Evolutionary conservation across 2,113 vertebrate genomes (phyloP), one percentile per base, ranked within the genome.

Genomic region (Callithrix jacchus): DNA sequence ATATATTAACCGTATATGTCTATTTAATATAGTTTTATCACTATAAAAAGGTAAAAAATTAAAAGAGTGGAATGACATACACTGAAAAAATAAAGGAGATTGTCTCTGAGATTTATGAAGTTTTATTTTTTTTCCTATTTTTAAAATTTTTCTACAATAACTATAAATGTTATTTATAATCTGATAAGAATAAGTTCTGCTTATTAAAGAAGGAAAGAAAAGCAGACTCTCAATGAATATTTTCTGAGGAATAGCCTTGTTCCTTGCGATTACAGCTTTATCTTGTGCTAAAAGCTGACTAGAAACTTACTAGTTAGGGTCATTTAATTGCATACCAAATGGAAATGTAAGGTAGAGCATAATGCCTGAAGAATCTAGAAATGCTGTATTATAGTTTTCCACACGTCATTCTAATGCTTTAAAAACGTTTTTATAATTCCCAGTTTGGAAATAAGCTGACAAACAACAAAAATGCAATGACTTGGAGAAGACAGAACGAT

Each of bases 361-460:
- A 77, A 88, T 14, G 42, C 20, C 82, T 87, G 35, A 93, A 87
- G 89, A 93, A 90, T 87, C 13, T 89, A 82, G 66, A 86, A 96
- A 86, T 87, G 68, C n/a, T 64, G 17, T 45, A 32, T 87, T 93
- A 83, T 32, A 88, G 84, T 97, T 97, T 97, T 40, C 93, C 52
- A 30, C 95, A 96, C 58, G 49, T 93, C 82, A 96, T 86, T 71
- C 25, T 94, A 68, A 73, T 91, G 32, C 40, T 96, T 90, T 47
- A 85, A 82, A 97, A 21, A 47, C 10, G 8, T 94, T 84, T 86
- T 66, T 58, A 56, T 87, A 42, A 9, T 77, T 96, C 42, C 84
- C 96, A 93, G 85, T 84, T 89, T 86, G 2, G 21, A 96, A 96
- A 88, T 80, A 91, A 94, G n/a, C 83, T 96, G 87, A 93, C 56